Conservation (phyloP, 2,113 vertebrate species). For the Cinclus cinclus region DNA sequence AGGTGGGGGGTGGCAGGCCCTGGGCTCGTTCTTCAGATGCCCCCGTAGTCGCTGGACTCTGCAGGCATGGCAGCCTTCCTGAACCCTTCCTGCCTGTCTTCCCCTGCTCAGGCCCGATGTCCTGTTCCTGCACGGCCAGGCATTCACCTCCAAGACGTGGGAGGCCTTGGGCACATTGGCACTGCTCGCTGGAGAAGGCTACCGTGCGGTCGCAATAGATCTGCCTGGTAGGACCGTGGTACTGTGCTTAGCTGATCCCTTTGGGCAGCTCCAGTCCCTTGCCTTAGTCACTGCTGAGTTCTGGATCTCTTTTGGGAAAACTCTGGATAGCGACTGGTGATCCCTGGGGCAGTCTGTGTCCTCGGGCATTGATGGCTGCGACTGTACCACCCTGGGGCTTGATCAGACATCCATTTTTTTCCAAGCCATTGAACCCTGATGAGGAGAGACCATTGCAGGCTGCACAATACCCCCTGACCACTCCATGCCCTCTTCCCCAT, state of each 20-base stretch:
- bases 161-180: conserved; percentile 88
- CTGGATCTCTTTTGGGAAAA: not conserved
- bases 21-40: rapidly evolving
- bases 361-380: rapidly evolving
- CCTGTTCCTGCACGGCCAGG: conserved; percentile 90
- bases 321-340: not conserved
- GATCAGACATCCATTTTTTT: rapidly evolving
- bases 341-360: not conserved
- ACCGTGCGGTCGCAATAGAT: conserved; percentile 88
- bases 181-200: conserved; percentile 84
- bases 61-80: rapidly evolving
- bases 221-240: conserved; percentile 84
- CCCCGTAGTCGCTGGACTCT: rapidly evolving
- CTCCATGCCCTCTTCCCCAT: not conserved
- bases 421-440: not conserved
- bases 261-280: not conserved
- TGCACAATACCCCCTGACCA: not conserved
- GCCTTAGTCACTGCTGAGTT: not conserved
- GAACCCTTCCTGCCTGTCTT: not conserved
- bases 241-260: not conserved
- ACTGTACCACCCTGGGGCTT: not conserved
- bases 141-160: conserved; percentile 92
- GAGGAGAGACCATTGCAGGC: not conserved
- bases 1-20: not conserved
- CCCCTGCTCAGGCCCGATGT: conserved; percentile 78